A percentile compares a stretch with the other conserved stretches of the same genome.
phyloP scores from a whole-genome alignment of 2,113 vertebrate genomes.

The Solea solea region DNA sequence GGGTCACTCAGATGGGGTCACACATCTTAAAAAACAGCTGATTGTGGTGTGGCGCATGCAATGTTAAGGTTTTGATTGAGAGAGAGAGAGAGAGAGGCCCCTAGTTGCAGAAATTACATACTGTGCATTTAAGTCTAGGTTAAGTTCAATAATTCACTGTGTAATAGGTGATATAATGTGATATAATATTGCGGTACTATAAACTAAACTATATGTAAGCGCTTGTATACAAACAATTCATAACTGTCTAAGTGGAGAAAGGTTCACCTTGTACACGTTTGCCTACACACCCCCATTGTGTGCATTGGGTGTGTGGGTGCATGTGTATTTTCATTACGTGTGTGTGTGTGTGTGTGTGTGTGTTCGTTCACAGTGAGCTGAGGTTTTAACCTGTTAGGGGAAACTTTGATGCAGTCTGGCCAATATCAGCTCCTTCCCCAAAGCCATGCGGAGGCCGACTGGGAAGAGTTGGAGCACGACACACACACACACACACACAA shows the following conservation, averaged over 20 bases:
- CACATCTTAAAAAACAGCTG: too few species aligned
- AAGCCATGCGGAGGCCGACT: conserved; percentile 72
- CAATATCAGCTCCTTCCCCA: conserved; percentile 71
- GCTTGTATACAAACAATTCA: not conserved
- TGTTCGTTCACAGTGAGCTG: conserved; percentile 45
- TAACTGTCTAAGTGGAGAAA: not conserved
- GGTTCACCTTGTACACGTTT: not conserved
- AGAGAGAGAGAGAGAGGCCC: too few species aligned
- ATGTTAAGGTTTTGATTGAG: too few species aligned
- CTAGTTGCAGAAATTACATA: too few species aligned
- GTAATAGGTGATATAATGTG: too few species aligned
- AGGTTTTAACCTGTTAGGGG: conserved; percentile 76
- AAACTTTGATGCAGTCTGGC: conserved; percentile 71
- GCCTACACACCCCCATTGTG: not conserved
- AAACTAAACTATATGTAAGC: too few species aligned
- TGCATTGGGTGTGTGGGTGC: not conserved
- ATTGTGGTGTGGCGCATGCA: too few species aligned
- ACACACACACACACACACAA: conserved; percentile 40
- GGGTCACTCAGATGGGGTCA: too few species aligned
- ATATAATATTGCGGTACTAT: too few species aligned
- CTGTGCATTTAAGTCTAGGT: too few species aligned
- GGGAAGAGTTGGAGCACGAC: conserved; percentile 69
- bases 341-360: not conserved
- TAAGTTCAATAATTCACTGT: too few species aligned
- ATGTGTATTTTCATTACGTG: conserved; percentile 33